Percentiles rank a stretch among this genome's conserved stretches.
Evolutionary conservation across 2,888 invertebrate species (phyloP).

Genomic region (Andrena flavipes): DNA sequence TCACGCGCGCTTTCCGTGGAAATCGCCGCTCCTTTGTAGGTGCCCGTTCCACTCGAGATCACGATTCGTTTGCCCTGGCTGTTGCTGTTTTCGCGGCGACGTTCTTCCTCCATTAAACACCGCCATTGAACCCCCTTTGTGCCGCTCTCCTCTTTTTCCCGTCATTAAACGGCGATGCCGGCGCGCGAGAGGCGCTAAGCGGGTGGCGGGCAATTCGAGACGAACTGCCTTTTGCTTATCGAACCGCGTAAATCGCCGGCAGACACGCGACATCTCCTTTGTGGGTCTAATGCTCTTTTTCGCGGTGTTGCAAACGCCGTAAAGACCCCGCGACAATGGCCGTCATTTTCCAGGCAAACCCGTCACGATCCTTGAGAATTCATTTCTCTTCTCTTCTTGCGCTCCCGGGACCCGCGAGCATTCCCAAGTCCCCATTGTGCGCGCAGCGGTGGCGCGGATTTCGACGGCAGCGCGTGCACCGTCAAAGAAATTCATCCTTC

Average conservation of each 20-base stretch:
- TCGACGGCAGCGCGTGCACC: background rate
- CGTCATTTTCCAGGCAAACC: slow-evolving; percentile 24
- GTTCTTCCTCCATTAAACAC: background rate
- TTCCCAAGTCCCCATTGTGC: too few species aligned
- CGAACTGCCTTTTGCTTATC: slow-evolving; percentile 43
- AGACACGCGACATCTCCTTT: slow-evolving; percentile 25
- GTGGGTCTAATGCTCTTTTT: slow-evolving; percentile 28
- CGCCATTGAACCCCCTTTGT: background rate
- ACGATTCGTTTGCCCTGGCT: slow-evolving; percentile 11
- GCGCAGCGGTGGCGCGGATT: background rate
- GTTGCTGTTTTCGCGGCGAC: background rate
- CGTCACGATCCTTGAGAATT: background rate
- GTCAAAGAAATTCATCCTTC: slow-evolving; percentile 17
- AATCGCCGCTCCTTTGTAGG: slow-evolving; percentile 25
- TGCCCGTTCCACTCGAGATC: slow-evolving; percentile 10
- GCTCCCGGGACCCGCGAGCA: background rate
- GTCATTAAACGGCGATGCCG: slow-evolving; percentile 6
- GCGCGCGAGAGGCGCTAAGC: background rate
- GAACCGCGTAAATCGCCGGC: slow-evolving; percentile 30
- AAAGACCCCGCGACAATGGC: background rate
- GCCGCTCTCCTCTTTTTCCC: background rate
- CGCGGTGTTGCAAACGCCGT: background rate
- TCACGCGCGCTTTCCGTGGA: background rate
- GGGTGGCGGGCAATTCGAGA: slow-evolving; percentile 7
- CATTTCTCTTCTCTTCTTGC: background rate